A percentile compares a stretch with the other conserved stretches of the same genome.
Conservation (phyloP, 2,888 invertebrate genomes). For the Athrips mouffetella region DNA sequence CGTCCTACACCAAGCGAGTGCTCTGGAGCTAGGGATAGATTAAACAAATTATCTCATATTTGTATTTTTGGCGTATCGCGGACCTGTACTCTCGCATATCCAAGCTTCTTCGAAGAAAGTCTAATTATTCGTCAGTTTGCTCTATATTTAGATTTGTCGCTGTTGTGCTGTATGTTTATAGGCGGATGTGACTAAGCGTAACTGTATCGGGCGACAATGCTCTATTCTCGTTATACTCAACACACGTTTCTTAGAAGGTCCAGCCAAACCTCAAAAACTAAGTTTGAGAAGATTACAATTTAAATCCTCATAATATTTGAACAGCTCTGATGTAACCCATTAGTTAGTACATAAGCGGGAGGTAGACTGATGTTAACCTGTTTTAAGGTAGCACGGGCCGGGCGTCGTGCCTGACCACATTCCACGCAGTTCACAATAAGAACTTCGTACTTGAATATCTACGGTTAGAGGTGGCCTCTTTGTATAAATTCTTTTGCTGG, state of each 20-base stretch:
- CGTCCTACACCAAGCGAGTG: no score
- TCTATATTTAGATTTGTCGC: slow-evolving; percentile 43
- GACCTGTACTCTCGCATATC: slow-evolving; percentile 9
- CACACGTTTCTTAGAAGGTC: slow-evolving; percentile 35
- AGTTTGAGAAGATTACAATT: no score
- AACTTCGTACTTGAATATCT: slow-evolving; percentile 38
- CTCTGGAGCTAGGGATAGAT: no score
- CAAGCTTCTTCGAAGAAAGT: slow-evolving; percentile 36
- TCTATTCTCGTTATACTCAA: slow-evolving; percentile 48
- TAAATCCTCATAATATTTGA: slow-evolving; percentile 28
- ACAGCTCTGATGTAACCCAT: slow-evolving; percentile 31
- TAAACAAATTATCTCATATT: no score
- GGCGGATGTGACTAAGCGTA: slow-evolving; percentile 57
- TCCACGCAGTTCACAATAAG: slow-evolving; percentile 43
- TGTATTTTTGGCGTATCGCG: slow-evolving; percentile 1
- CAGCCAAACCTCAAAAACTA: no score
- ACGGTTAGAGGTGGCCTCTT: slow-evolving; percentile 24
- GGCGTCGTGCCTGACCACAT: slow-evolving; percentile 47
- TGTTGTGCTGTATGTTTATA: slow-evolving; percentile 42
- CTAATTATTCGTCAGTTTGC: slow-evolving; percentile 39
- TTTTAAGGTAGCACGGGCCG: slow-evolving; percentile 43
- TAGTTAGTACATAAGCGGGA: slow-evolving; percentile 35
- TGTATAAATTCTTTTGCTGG: slow-evolving; percentile 18
- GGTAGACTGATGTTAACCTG: slow-evolving; percentile 48
- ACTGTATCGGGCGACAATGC: slow-evolving; percentile 51